Base-by-base conservation (phyloP, 2,888 invertebrate species). In the Gortyna flavago region DNA sequence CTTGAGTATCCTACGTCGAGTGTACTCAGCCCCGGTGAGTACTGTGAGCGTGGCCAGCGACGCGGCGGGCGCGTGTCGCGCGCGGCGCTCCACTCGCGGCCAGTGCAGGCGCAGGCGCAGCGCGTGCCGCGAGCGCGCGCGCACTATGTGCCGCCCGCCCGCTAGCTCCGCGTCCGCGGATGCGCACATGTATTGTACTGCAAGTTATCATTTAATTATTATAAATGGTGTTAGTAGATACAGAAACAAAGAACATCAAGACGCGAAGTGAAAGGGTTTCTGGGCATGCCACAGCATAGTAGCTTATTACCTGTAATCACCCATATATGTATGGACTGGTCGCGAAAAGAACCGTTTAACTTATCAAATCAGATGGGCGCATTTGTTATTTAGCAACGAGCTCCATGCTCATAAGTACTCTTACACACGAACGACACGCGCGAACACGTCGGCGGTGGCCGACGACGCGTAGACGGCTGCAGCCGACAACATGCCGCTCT, bases 1-100 rank as follows among this genome's bases (percentile, higher is more conserved):
- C 96, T 91, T 94, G 67, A 96, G 93, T 92, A 96, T 95, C 90
- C 96, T 89, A 9, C 93, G 90, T 0, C 96, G 76, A 0, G 95
- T 95, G 86, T 86, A 61, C 89, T 96, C 96, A 0, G 94, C 91
- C 57, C 95, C 96, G 21, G 95, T 93, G 84, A 96, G 93, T 72
- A 94, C 92, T 54, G 92, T 92, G 90, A 96, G 79, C 21, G 95
- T 91, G 85, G 95, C 95, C 57, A 95, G 93, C 21, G 89, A 76
- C 65, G 92, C 91, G 79, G 92, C 90, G 81, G 88, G 88, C 35
- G 91, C 87, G 59, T 75, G 85, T 0, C 92, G 86, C 29, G 94
- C 94, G 67, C 94, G 92, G 0, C 93, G 85, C 93, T 95, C 94
- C 77, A 95, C 88, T 4, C 91, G 89, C 85, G 91, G 72, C 96